Evolutionary conservation across 64 coral and sea anemone species (phyloP), one percentile per base, ranked within the genome.

Genomic region (Stylophora pistillata): DNA sequence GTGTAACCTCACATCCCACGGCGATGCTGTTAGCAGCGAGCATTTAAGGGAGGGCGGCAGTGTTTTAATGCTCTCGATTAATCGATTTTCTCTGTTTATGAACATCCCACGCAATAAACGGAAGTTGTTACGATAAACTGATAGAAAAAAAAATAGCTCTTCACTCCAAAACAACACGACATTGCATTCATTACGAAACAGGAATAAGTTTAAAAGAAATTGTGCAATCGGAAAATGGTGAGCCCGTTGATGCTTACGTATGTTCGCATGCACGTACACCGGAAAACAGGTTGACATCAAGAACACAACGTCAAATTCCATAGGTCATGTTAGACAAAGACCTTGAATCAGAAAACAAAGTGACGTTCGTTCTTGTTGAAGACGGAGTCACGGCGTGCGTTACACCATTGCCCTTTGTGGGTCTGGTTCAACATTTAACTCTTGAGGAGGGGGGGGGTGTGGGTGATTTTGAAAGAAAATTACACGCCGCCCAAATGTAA

Each of bases 1-100:
- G n/a, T 64, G 4, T 60, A 60, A 60, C 58, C 58, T 15, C 13
- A 60, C 58, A 18, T 18, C 58, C 58, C 17, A 18, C 58, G 13
- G 58, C 58, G 13, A 13, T 60, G 58, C 58, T 2, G 58, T 60
- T 60, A 15, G 13, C 20, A 15, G n/a, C 60, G 65, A 62, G 68
- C 80, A 62, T 66, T 23, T 12, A n/a, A n/a, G 63, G 65, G 60
- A 34, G 30, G 37, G 41, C 18, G 26, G 30, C 16, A 41, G 41
- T 66, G 61, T 83, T 18, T 33, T 52, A 21, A 53, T 69, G 55
- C 32, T 1, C 30, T 31, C 23, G 11, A 47, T 47, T 60, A 69
- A 69, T 83, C 60, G 52, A 64, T 83, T 83, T 83, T 60, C 80
- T 69, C 54, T 83, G 80, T 13, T n/a, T 60, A 62, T 53, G 20